Base-by-base conservation (phyloP, 2,888 invertebrate genomes). In the Meiosimyza platycephala region DNA sequence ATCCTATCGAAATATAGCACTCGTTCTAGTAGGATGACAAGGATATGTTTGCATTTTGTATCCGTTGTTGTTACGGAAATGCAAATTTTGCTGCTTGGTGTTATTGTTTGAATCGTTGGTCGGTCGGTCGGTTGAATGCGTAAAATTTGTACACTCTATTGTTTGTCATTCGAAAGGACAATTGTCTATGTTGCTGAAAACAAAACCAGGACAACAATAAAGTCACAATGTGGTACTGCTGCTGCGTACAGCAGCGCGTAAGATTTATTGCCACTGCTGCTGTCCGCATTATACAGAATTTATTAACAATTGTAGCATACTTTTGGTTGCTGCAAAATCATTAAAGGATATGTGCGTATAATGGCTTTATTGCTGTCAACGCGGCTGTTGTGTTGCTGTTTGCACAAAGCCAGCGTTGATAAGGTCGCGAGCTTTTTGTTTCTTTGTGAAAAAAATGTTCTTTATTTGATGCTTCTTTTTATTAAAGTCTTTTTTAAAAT, bases 371-470 rank as follows among this genome's bases (percentile, higher is more conserved):
- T 55, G 60, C n/a, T 66, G 72, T 65, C 15, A 33, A 13, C 40
- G 28, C 22, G 55, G 71, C 57, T 63, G 62, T 15, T 33, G 12
- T 70, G 40, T 22, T 48, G 75, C 76, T 77, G 76, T 75, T 57
- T 7, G 40, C 40, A 40, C 40, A 40, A 40, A 40, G 40, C 3
- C 40, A 40, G 40, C 9, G 55, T 15, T 65, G 60, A 7, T 60
- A n/a, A n/a, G 40, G 62, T 40, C 47, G 62, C 15, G 13, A 7
- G 9, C 18, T 16, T 60, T 60, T 13, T 40, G 40, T 57, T 6
- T 28, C 18, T 40, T 40, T 40, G 9, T 40, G 40, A 40, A 40
- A 28, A n/a, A 9, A 6, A 9, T 7, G 40, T 40, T 40, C 40
- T 7, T 40, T 40, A 40, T 40, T 40, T 40, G 40, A 9, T 40